Evolutionary conservation across 1,140 invertebrate species (phyloP), one percentile per base, ranked within the genome.

Genomic region (Ganaspis sp.): DNA sequence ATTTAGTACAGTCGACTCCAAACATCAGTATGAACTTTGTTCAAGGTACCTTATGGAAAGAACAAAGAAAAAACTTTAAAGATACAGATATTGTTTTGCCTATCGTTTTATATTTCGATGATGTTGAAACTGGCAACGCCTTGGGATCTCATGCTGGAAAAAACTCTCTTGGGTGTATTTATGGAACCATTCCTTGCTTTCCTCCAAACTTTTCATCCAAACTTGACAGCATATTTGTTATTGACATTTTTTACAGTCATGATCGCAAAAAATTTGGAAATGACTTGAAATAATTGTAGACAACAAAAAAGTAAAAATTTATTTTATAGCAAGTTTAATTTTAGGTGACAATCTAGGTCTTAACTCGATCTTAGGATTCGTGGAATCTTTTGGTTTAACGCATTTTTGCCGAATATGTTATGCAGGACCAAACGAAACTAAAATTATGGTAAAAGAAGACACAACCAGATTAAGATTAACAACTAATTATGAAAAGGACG

Each of bases 111-210:
- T 73, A 58, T 64, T 73, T 73, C 58, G 49, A 58, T 37, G 72
- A 73, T 19, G 78, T 80, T 21, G 83, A 85, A 72, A 81, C 70
- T 9, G 84, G 81, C 1, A 84, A 85, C 77, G 75, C 73, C 4
- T 38, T 85, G 37, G 85, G 79, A n/a, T 12, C n/a, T 29, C 76
- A 78, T 58, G 58, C 75, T 8, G 79, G 75, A 21, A 26, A 69
- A 70, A 80, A 77, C 70, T 40, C 74, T 64, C 23, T 75, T 15
- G 75, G 73, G 21, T 70, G 76, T 19, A 73, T 81, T n/a, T 84
- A 85, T 70, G 26, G 80, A 23, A 76, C 74, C 34, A 58, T 84
- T 29, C 74, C 80, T 38, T 83, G 77, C 29, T 72, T 58, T 85
- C 83, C 84, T n/a, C 84, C 83, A n/a, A 76, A 72, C 53, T 77